phyloP scores from a whole-genome alignment of 2,113 vertebrate genomes.

The Herpetotheres cachinnans region DNA sequence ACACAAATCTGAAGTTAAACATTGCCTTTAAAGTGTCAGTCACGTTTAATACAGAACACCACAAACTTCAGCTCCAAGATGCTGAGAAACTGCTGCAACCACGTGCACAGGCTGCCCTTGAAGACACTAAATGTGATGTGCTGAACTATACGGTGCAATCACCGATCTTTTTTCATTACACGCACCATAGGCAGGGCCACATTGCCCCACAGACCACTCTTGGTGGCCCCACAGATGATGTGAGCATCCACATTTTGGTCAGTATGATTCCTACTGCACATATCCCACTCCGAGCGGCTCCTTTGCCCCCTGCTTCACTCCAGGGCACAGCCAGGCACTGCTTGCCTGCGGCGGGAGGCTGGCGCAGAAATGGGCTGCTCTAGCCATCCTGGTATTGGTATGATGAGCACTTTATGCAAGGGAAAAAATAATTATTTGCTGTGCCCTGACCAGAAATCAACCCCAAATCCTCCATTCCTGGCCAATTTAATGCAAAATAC shows the following conservation, averaged over 20 bases:
- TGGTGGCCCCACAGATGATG: not conserved
- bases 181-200: not conserved
- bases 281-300: rapidly evolving
- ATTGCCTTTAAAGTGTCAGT: not conserved
- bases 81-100: not conserved
- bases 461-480: not conserved
- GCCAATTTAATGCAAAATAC: not conserved
- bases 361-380: not conserved
- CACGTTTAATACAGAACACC: not conserved
- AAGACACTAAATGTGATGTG: not conserved
- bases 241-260: not conserved
- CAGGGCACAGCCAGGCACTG: not conserved
- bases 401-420: rapidly evolving
- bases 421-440: not conserved
- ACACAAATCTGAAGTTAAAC: not conserved
- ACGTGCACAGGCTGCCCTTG: too few species aligned
- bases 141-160: not conserved
- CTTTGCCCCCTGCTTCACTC: not conserved
- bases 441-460: not conserved
- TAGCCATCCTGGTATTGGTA: not conserved
- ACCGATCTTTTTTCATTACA: not conserved
- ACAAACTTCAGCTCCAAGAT: not conserved
- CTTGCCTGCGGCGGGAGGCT: rapidly evolving
- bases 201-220: not conserved
- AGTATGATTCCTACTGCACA: not conserved